Evolutionary conservation across 1,140 invertebrate species (phyloP).

Genomic region (Bombus soroeensis): DNA sequence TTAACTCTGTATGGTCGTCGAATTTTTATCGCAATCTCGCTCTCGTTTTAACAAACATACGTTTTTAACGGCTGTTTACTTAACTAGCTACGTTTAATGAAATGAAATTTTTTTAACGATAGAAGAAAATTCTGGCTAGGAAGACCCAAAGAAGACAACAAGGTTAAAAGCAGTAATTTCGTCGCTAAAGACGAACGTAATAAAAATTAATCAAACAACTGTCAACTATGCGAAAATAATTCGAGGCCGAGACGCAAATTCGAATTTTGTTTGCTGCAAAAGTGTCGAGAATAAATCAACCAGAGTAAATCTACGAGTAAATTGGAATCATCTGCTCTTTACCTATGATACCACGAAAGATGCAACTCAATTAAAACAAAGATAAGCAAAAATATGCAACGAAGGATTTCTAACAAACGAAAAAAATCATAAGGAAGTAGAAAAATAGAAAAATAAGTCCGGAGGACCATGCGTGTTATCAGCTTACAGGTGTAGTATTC

Average conservation of each 20-base stretch:
- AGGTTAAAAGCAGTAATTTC: too few species aligned
- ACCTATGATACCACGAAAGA: neutral
- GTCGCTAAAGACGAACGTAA: too few species aligned
- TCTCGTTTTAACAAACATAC: too few species aligned
- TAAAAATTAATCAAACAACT: too few species aligned
- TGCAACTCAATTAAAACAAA: neutral
- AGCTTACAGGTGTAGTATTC: constrained; percentile 98
- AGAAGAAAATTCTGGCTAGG: too few species aligned
- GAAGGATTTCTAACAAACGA: neutral
- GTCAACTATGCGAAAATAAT: neutral
- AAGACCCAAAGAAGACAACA: too few species aligned
- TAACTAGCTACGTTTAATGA: too few species aligned
- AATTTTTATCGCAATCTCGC: too few species aligned
- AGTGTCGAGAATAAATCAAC: neutral
- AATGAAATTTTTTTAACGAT: too few species aligned
- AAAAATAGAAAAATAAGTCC: neutral
- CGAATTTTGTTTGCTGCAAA: too few species aligned
- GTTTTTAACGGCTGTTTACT: too few species aligned
- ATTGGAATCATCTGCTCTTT: neutral
- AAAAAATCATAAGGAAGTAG: neutral
- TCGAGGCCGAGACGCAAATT: neutral
- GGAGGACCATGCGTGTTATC: neutral
- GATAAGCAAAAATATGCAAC: neutral
- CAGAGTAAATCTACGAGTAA: neutral
- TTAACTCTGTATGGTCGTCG: too few species aligned